Evolutionary conservation across 2,797 vertebrate genomes (phyloP).

Genomic region (Rhinogobio ventralis): DNA sequence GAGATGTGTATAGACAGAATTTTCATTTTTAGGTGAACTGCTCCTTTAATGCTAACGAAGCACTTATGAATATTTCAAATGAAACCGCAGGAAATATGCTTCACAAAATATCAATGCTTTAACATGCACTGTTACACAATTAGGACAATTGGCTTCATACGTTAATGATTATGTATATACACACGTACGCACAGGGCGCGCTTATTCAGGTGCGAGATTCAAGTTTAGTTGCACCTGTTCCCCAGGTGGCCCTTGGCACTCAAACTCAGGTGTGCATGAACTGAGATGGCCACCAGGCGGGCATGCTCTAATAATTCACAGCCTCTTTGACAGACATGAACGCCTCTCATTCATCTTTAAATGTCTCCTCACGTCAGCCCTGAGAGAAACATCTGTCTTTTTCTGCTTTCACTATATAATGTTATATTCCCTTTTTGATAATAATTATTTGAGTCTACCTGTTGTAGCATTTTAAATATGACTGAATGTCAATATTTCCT

Average conservation of each 20-base stretch:
- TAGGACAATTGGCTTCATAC: conserved; percentile 22
- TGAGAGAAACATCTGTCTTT: conserved; percentile 49
- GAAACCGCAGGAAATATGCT: neutral
- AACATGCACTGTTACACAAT: conserved; percentile 28
- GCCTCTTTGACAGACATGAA: conserved; percentile 41
- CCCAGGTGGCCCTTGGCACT: conserved; percentile 59
- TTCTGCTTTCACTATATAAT: conserved; percentile 1
- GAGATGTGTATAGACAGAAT: neutral
- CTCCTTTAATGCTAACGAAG: neutral
- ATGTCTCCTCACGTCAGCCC: conserved; percentile 34
- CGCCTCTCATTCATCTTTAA: conserved; percentile 54
- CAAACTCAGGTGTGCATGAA: conserved; percentile 60
- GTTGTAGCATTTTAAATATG: neutral
- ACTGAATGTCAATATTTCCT: neutral
- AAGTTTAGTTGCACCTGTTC: conserved; percentile 61
- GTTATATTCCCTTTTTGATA: neutral
- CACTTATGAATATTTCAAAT: neutral
- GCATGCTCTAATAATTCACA: conserved; percentile 62
- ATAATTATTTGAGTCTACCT: neutral
- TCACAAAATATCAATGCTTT: neutral
- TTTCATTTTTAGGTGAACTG: neutral
- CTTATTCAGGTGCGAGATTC: conserved; percentile 58
- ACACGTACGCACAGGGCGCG: neutral
- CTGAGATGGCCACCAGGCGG: conserved; percentile 51
- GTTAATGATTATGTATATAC: conserved; percentile 28